Percentiles rank a stretch among this genome's conserved stretches.
Evolutionary conservation across 2,888 invertebrate species (phyloP).

Genomic region (Chelonus formosanus): DNA sequence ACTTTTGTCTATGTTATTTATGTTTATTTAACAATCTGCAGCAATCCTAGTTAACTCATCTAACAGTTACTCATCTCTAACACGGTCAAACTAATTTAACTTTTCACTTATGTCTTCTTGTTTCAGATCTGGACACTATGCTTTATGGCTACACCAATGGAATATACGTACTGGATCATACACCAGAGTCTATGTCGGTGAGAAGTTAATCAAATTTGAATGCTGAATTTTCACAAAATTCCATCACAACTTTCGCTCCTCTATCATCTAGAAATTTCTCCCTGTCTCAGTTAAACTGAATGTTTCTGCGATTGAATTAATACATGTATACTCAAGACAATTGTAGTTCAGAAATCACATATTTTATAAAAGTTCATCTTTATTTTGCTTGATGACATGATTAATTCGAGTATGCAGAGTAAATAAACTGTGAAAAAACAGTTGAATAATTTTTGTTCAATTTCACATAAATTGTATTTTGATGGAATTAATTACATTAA

Average conservation of each 20-base stretch:
- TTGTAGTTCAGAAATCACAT: too few relatives aligned
- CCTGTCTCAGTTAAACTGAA: background rate
- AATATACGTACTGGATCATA: constrained; percentile 62
- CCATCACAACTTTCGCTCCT: constrained; percentile 2
- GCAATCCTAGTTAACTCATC: constrained; percentile 22
- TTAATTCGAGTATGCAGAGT: too few relatives aligned
- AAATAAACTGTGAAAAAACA: too few relatives aligned
- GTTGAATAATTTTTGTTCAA: too few relatives aligned
- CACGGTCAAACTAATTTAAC: constrained; percentile 40
- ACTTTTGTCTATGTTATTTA: background rate
- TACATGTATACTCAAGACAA: too few relatives aligned
- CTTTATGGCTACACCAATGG: constrained; percentile 62
- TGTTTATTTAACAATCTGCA: constrained; percentile 29
- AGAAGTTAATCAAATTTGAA: constrained; percentile 42
- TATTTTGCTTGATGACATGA: too few relatives aligned
- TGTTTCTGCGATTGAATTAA: background rate
- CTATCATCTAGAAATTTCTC: background rate
- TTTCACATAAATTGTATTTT: too few relatives aligned
- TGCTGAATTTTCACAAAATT: constrained; percentile 3
- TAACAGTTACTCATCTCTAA: background rate
- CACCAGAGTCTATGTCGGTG: constrained; percentile 61
- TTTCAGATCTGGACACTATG: constrained; percentile 62
- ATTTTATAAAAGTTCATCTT: too few relatives aligned
- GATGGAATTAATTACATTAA: too few relatives aligned
- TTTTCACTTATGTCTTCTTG: constrained; percentile 38